phyloP scores from a whole-genome alignment of 2,113 vertebrate genomes.

The Peucedramus taeniatus region DNA sequence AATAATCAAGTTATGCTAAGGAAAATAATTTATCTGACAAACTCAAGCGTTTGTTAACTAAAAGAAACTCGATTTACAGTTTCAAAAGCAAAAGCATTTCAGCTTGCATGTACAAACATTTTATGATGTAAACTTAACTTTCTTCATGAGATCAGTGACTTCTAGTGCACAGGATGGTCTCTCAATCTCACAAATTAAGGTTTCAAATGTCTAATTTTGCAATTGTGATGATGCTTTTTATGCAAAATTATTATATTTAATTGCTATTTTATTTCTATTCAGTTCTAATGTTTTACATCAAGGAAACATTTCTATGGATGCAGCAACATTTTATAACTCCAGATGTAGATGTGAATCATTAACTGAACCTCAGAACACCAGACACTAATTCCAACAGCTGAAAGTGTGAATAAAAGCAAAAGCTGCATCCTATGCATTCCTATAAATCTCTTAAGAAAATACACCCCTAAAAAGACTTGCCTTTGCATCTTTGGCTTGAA shows the following conservation, averaged over 20 bases:
- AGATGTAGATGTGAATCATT: conserved; percentile 19
- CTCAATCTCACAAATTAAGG: neutral
- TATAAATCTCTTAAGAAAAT: neutral
- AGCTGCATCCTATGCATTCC: neutral
- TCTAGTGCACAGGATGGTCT: neutral
- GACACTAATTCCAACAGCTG: neutral
- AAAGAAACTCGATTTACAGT: neutral
- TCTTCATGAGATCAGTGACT: neutral
- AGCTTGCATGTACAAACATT: neutral
- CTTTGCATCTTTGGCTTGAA: neutral
- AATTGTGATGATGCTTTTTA: neutral
- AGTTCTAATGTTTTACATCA: neutral
- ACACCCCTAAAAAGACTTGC: neutral
- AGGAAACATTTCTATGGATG: neutral
- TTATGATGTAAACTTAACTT: neutral
- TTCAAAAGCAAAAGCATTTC: neutral
- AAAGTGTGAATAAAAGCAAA: conserved; percentile 11
- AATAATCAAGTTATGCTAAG: neutral
- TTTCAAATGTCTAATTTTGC: neutral
- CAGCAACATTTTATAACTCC: conserved; percentile 24
- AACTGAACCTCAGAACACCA: conserved; percentile 2
- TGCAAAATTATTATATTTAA: conserved; percentile 40
- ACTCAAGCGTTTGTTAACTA: neutral
- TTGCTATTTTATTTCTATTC: conserved; percentile 34
- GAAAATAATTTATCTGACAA: neutral